Conservation (phyloP, 2,113 vertebrate species). For the mouse (Mus musculus) region DNA sequence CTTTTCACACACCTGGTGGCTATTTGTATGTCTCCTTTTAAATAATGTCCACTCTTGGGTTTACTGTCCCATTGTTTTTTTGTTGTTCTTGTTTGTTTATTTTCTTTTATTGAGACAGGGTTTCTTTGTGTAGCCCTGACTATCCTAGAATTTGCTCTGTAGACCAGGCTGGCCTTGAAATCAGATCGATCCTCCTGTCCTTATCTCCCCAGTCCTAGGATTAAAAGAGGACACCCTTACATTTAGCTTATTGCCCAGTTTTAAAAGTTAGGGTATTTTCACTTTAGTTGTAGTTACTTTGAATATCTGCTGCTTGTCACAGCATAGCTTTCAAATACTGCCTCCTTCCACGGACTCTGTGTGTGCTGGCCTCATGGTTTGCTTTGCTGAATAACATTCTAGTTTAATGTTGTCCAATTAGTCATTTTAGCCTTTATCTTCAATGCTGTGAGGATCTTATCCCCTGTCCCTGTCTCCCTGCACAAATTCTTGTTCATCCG, state of each 20-base stretch:
- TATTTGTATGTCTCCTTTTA: neutral
- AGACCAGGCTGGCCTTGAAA: neutral
- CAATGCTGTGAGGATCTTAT: neutral
- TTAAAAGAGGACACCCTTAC: neutral
- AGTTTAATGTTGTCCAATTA: neutral
- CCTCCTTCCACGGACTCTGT: neutral
- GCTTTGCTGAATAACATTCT: neutral
- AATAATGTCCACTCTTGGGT: neutral
- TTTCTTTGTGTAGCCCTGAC: neutral
- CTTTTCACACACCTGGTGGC: neutral
- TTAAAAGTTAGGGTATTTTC: neutral
- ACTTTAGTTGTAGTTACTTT: neutral
- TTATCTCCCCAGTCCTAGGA: neutral
- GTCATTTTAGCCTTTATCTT: neutral
- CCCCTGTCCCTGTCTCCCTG: too few species aligned
- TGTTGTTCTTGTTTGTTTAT: neutral
- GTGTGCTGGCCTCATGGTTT: neutral
- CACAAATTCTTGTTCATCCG: neutral
- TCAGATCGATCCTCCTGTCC: neutral
- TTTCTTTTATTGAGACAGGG: neutral
- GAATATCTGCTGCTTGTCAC: neutral
- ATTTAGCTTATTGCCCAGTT: neutral
- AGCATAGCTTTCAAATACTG: neutral
- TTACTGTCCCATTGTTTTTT: neutral
- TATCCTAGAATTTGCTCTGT: neutral